phyloP scores from a whole-genome alignment of 2,797 vertebrate genomes.

The Manis crassicaudata region DNA sequence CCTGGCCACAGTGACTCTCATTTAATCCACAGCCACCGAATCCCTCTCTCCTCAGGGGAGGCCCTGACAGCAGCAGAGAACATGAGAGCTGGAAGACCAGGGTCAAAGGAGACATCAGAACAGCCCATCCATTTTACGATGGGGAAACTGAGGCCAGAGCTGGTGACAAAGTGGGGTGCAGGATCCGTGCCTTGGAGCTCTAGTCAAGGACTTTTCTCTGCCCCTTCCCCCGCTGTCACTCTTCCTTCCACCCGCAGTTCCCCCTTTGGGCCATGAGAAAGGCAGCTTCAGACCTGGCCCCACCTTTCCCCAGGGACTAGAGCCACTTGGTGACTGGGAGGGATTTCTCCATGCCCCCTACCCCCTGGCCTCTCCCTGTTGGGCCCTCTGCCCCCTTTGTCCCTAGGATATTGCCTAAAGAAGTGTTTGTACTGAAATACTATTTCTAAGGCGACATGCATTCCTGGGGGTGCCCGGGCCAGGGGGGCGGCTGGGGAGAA shows the following conservation, averaged over 20 bases:
- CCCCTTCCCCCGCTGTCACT: not conserved
- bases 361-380: not conserved
- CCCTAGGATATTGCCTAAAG: not conserved
- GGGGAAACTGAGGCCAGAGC: not conserved
- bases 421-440: constrained; percentile 60
- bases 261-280: not conserved
- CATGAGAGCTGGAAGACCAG: not conserved
- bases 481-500: not conserved
- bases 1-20: too few relatives aligned
- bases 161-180: not conserved
- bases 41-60: not conserved
- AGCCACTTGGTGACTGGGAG: not conserved
- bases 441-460: constrained; percentile 47
- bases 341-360: not conserved
- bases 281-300: not conserved
- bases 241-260: not conserved
- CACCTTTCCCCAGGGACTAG: not conserved
- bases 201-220: not conserved
- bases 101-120: not conserved
- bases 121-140: not conserved
- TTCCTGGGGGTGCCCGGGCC: not conserved
- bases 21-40: too few relatives aligned
- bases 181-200: not conserved
- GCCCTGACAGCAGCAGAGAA: not conserved
- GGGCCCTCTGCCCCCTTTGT: too few relatives aligned